phyloP scores from a whole-genome alignment of 2,113 vertebrate genomes.

The Dipodomys merriami region DNA sequence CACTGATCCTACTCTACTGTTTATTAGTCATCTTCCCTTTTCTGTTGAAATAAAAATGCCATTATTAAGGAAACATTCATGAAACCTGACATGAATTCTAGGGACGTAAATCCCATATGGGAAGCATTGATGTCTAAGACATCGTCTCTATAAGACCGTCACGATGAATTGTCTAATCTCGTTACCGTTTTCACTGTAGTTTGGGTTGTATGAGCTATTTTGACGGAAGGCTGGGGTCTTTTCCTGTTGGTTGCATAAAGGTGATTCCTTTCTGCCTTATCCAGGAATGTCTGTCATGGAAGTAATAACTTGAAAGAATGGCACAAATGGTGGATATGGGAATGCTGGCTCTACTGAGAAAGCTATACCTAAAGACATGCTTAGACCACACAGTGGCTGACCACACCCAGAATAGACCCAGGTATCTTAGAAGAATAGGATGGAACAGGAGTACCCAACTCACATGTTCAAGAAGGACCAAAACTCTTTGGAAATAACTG shows the following conservation, averaged over 20 bases:
- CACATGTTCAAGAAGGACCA: background rate
- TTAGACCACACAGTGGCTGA: background rate
- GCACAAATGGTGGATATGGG: background rate
- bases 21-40: background rate
- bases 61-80: background rate
- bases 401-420: background rate
- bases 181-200: background rate
- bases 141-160: background rate
- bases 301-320: background rate
- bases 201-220: background rate
- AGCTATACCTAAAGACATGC: background rate
- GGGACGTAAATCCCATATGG: background rate
- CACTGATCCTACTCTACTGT: background rate
- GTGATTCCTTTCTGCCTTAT: background rate
- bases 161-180: constrained; percentile 13
- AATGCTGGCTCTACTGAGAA: background rate
- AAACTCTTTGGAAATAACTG: background rate
- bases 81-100: background rate
- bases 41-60: constrained; percentile 11
- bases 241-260: background rate
- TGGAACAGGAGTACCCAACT: background rate
- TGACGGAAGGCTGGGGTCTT: background rate
- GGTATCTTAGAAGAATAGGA: background rate
- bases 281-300: background rate
- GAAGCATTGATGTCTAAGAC: background rate